Conservation (phyloP, 2,113 vertebrate genomes). For the Nothobranchius kuhntae region DNA sequence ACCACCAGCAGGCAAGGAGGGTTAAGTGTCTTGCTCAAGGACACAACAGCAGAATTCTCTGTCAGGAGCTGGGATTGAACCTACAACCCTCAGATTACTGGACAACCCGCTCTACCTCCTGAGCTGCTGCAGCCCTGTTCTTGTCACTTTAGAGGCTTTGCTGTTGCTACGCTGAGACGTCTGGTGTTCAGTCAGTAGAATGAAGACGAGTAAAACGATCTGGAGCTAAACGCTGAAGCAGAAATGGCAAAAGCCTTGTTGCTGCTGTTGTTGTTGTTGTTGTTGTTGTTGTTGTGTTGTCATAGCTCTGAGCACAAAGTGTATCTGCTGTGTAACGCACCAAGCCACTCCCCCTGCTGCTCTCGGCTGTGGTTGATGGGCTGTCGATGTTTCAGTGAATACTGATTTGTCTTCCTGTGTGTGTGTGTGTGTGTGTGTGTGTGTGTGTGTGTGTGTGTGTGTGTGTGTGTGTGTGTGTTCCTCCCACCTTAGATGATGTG, state of each 20-base stretch:
- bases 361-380: conserved; percentile 35
- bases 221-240: neutral
- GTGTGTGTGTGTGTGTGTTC: conserved; percentile 39
- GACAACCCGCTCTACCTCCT: too few species aligned
- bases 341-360: conserved; percentile 17
- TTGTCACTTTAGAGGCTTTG: neutral
- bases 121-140: too few species aligned
- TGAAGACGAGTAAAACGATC: neutral
- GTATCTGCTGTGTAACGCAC: conserved; percentile 18
- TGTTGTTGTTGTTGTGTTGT: neutral
- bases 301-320: neutral
- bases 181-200: neutral
- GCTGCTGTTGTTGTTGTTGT: too few species aligned
- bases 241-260: conserved; percentile 1
- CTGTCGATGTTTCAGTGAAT: conserved; percentile 32
- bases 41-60: too few species aligned
- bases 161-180: neutral
- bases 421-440: conserved; percentile 41
- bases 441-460: conserved; percentile 7
- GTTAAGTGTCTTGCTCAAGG: too few species aligned
- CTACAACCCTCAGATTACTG: too few species aligned
- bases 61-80: too few species aligned
- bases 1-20: too few species aligned
- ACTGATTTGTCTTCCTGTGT: conserved; percentile 46
- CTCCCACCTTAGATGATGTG: conserved; percentile 87